Evolutionary conservation across 2,888 invertebrate species (phyloP).

Genomic region (Pycnomerus fuliginosus): DNA sequence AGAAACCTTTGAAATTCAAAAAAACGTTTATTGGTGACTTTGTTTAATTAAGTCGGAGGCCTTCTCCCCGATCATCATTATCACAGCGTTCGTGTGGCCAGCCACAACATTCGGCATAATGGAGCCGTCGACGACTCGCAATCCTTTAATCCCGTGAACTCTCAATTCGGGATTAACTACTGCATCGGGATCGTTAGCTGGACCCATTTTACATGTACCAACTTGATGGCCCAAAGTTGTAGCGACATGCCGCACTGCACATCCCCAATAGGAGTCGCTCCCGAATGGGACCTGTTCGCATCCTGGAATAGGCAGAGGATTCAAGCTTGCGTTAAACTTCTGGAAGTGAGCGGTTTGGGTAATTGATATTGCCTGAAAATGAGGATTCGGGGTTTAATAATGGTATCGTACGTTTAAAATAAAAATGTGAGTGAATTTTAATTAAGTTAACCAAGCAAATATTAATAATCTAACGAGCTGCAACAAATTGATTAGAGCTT

Average conservation of each 20-base stretch:
- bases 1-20: too few relatives aligned
- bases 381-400: too few relatives aligned
- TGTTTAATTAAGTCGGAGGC: slow-evolving; percentile 58
- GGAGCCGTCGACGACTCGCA: slow-evolving; percentile 61
- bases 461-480: too few relatives aligned
- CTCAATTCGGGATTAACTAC: slow-evolving; percentile 55
- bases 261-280: slow-evolving; percentile 72
- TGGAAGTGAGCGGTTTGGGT: slow-evolving; percentile 57
- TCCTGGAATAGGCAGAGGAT: slow-evolving; percentile 64
- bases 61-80: slow-evolving; percentile 62
- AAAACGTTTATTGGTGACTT: too few relatives aligned
- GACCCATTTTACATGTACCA: slow-evolving; percentile 58
- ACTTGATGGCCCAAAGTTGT: slow-evolving; percentile 71
- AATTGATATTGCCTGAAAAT: slow-evolving; percentile 58
- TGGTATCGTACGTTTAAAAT: too few relatives aligned
- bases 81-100: slow-evolving; percentile 60
- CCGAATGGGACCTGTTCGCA: slow-evolving; percentile 63
- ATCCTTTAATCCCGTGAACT: slow-evolving; percentile 56
- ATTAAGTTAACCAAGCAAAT: too few relatives aligned
- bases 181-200: slow-evolving; percentile 45
- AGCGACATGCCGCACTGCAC: slow-evolving; percentile 68
- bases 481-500: too few relatives aligned
- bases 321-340: slow-evolving; percentile 56
- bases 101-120: slow-evolving; percentile 60
- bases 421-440: too few relatives aligned